Evolutionary conservation across 2,797 vertebrate genomes (phyloP), one percentile per base, ranked within the genome.

Genomic region (Protosalanx chinensis): DNA sequence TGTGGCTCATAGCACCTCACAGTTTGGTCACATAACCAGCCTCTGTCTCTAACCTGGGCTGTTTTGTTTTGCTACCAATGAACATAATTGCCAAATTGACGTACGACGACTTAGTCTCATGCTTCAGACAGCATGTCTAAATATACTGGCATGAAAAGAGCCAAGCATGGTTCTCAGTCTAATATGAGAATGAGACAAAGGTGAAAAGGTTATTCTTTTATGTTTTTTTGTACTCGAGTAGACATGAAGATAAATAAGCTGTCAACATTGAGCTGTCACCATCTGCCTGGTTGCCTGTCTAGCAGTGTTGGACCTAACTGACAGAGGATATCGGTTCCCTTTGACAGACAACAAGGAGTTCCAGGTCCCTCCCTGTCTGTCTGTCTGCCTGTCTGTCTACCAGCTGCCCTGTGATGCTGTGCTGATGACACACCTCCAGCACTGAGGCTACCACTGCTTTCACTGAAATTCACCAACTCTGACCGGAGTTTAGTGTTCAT

Each of bases 1-100:
- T 92, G 90, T 91, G 89, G 90, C 88, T 87, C 83, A 64, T 41
- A 81, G 72, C 83, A 58, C 75, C 86, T 85, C 77, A 82, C 85
- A 88, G 90, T 90, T 87, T 86, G 79, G 82, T 86, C 89, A 78
- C 78, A 84, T 74, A 65, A 56, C 49, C 37, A 72, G 23, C 57
- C 59, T 76, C 85, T 76, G 84, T 87, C 86, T 86, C 88, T 79
- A 69, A 80, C 83, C 81, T 85, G 77, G 78, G 67, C 76, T 81
- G 4, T 82, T 84, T 85, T 80, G 73, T 81, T 83, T 46, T 46
- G 10, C 41, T 46, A 46, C 85, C 90, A 92, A 92, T 87, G 85
- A 86, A 86, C 78, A 76, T 84, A 92, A 92, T 93, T 91, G 92
- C 86, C 84, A 89, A 91, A 92, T 91, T 90, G 87, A 87, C 78